These are phyloP conservation scores for Harpegnathos saltator DNA, from an alignment of 1,140 invertebrate genomes.

Conservation along the genomic window DNA sequence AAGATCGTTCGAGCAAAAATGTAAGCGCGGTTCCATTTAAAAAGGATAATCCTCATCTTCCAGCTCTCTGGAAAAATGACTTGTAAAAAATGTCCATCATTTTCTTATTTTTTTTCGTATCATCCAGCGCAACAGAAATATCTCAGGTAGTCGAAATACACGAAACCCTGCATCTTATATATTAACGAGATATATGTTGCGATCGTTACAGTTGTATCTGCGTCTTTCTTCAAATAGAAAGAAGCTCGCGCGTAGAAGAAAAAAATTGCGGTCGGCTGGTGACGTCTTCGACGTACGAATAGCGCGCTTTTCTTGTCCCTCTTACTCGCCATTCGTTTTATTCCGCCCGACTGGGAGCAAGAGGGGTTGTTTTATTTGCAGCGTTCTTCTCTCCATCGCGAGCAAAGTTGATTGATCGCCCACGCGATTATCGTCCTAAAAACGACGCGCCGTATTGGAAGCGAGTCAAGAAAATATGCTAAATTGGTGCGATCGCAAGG, in stretches of 20 bases:
- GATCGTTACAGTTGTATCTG: too few relatives aligned
- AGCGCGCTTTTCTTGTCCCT: conserved; percentile 15
- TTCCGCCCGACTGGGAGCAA: conserved; percentile 37
- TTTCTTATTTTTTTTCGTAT: too few relatives aligned
- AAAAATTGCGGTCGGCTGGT: background rate
- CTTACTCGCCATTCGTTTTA: conserved; percentile 49
- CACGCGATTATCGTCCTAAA: conserved; percentile 57
- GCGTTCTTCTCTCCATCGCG: conserved; percentile 46
- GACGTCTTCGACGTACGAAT: conserved; percentile 34
- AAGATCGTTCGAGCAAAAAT: too few relatives aligned
- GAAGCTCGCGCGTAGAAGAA: background rate
- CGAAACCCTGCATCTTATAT: too few relatives aligned
- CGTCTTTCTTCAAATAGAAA: background rate
- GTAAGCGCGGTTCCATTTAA: too few relatives aligned
- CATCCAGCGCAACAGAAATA: too few relatives aligned
- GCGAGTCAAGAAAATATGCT: conserved; percentile 60
- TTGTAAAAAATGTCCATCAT: too few relatives aligned
- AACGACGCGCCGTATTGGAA: conserved; percentile 53
- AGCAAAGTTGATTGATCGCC: conserved; percentile 58
- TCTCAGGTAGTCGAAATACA: too few relatives aligned
- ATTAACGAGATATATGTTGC: too few relatives aligned
- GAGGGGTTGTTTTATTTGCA: conserved; percentile 57
- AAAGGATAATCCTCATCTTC: too few relatives aligned
- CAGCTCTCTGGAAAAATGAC: too few relatives aligned
- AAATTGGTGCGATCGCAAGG: conserved; percentile 41